These are phyloP conservation scores for Hiodon tergisus DNA, from an alignment of 2,113 vertebrate genomes.

Conservation along the genomic window DNA sequence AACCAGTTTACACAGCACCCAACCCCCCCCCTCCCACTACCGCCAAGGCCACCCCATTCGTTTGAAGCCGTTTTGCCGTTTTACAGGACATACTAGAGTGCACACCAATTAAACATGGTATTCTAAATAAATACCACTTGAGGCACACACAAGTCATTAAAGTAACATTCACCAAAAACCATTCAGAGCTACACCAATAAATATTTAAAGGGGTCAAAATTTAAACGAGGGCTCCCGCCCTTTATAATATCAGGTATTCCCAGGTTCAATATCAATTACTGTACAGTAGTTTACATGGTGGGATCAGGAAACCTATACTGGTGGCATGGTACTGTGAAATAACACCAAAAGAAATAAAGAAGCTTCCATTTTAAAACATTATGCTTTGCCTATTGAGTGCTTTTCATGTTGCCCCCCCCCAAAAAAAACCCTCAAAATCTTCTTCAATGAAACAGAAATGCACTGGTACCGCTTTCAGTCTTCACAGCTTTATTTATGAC, in stretches of 20 bases:
- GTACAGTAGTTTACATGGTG: not conserved
- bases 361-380: not conserved
- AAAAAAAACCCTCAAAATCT: no score
- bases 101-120: not conserved
- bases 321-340: not conserved
- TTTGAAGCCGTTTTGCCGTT: no score
- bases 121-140: slow-evolving; percentile 22
- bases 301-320: not conserved
- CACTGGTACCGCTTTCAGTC: slow-evolving; percentile 25
- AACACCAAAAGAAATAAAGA: not conserved
- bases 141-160: slow-evolving; percentile 35
- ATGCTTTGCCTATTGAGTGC: no score
- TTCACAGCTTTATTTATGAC: slow-evolving; percentile 33
- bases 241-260: not conserved
- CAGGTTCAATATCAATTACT: not conserved
- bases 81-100: no score
- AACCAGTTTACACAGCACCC: not conserved
- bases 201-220: slow-evolving; percentile 8
- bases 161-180: slow-evolving; percentile 31
- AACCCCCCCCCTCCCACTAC: no score
- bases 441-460: slow-evolving; percentile 18
- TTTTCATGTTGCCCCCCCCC: no score
- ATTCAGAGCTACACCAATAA: slow-evolving; percentile 29
- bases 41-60: no score
- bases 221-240: not conserved